Percentiles rank a stretch among this genome's conserved stretches.
Conservation (phyloP, 2,888 invertebrate species). For the Acrocyrtus sp. region DNA sequence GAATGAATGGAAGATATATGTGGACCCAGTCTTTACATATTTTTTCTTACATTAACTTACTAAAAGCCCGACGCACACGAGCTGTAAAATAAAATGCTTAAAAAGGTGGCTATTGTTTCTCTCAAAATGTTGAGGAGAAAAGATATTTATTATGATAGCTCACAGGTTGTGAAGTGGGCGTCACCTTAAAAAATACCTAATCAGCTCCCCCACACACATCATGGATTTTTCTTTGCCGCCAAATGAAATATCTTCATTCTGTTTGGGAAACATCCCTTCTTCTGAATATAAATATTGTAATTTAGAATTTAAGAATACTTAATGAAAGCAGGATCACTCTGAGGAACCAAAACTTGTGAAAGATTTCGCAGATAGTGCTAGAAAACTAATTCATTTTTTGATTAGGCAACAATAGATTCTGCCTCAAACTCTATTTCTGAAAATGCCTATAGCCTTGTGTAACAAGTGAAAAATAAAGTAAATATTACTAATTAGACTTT, state of each 20-base stretch:
- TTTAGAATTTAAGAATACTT: slow-evolving; percentile 8
- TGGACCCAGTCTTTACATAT: neutral
- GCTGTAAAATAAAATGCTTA: too few relatives aligned
- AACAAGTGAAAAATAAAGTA: too few relatives aligned
- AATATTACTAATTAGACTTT: too few relatives aligned
- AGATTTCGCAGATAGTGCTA: neutral
- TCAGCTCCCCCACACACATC: neutral
- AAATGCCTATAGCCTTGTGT: too few relatives aligned
- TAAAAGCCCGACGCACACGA: too few relatives aligned
- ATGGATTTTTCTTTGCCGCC: too few relatives aligned
- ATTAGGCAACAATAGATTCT: too few relatives aligned
- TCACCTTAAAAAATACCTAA: neutral
- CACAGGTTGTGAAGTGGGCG: neutral
- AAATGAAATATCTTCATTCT: too few relatives aligned
- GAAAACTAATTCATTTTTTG: too few relatives aligned
- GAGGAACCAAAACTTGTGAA: neutral
- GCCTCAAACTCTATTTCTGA: too few relatives aligned
- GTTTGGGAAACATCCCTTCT: too few relatives aligned
- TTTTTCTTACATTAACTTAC: neutral
- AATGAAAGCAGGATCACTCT: neutral
- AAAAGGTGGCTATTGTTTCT: neutral
- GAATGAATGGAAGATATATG: neutral
- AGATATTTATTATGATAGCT: neutral
- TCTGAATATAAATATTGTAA: slow-evolving; percentile 4
- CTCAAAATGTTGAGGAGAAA: neutral